These are phyloP conservation scores for Aphelenchoides avenae DNA, from an alignment of 1,140 invertebrate genomes.

Conservation along the genomic window DNA sequence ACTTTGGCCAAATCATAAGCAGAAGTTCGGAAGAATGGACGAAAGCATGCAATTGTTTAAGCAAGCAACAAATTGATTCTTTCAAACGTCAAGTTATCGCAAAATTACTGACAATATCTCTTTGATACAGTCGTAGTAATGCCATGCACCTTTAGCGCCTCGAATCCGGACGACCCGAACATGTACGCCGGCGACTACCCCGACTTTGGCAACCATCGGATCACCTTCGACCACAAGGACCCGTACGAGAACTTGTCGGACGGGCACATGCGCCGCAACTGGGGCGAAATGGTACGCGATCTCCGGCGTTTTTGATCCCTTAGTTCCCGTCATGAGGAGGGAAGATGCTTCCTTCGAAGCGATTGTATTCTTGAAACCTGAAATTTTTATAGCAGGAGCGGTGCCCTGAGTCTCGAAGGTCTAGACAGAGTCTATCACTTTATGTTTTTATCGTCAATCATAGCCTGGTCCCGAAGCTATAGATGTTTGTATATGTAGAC, in stretches of 20 bases:
- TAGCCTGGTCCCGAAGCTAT: no score
- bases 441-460: no score
- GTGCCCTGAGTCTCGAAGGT: no score
- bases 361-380: no score
- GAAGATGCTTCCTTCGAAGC: no score
- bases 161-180: constrained; percentile 22
- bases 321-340: no score
- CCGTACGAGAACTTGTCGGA: constrained; percentile 54
- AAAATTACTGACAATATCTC: constrained; percentile 6
- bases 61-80: constrained; percentile 19
- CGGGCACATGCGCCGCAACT: constrained; percentile 44
- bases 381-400: no score
- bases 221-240: constrained; percentile 55
- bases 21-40: constrained; percentile 47
- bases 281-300: constrained; percentile 50
- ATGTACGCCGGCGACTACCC: constrained; percentile 53
- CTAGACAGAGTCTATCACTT: no score
- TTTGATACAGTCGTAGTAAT: no score
- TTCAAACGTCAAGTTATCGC: background rate
- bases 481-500: no score
- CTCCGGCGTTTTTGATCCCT: background rate
- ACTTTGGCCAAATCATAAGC: background rate
- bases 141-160: constrained; percentile 27
- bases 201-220: constrained; percentile 47
- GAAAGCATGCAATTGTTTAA: constrained; percentile 48